These are phyloP conservation scores for Drosophila grimshawi DNA, from an alignment of 1,140 invertebrate genomes.

Conservation along the genomic window DNA sequence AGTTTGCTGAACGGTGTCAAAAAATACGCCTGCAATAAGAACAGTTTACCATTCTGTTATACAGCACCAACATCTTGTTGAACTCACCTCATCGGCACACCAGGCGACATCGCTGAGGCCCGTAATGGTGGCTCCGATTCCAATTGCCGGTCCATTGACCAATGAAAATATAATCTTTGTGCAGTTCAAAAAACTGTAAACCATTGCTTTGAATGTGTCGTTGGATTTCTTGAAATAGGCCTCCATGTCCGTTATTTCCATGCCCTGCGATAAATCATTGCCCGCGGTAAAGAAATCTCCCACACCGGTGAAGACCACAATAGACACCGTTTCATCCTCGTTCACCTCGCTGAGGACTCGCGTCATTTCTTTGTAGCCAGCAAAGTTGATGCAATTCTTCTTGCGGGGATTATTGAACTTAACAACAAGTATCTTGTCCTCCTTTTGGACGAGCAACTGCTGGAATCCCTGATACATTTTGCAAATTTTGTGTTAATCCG, in stretches of 20 bases:
- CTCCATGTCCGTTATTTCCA: constrained; percentile 35
- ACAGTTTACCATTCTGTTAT: neutral
- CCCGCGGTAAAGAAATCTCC: constrained; percentile 72
- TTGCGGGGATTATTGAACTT: constrained; percentile 90
- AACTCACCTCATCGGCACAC: constrained; percentile 89
- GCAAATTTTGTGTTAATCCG: neutral
- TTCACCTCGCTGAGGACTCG: constrained; percentile 56
- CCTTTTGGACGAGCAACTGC: constrained; percentile 58
- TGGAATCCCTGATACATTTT: constrained; percentile 64
- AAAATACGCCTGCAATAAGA: constrained; percentile 90
- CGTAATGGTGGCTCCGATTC: constrained; percentile 93
- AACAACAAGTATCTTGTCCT: constrained; percentile 85
- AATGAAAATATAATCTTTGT: constrained; percentile 94
- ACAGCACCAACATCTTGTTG: neutral
- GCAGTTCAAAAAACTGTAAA: constrained; percentile 94
- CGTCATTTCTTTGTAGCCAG: constrained; percentile 59
- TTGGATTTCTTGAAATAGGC: constrained; percentile 37
- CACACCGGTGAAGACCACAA: constrained; percentile 69
- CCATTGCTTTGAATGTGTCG: constrained; percentile 86
- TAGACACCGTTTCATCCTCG: constrained; percentile 52
- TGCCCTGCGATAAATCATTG: constrained; percentile 56
- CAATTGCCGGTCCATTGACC: constrained; percentile 97
- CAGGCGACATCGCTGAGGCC: constrained; percentile 95
- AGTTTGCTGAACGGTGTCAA: constrained; percentile 93
- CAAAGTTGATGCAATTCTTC: constrained; percentile 91